phyloP scores from a whole-genome alignment of 2,797 vertebrate species.

The Echiichthys vipera region DNA sequence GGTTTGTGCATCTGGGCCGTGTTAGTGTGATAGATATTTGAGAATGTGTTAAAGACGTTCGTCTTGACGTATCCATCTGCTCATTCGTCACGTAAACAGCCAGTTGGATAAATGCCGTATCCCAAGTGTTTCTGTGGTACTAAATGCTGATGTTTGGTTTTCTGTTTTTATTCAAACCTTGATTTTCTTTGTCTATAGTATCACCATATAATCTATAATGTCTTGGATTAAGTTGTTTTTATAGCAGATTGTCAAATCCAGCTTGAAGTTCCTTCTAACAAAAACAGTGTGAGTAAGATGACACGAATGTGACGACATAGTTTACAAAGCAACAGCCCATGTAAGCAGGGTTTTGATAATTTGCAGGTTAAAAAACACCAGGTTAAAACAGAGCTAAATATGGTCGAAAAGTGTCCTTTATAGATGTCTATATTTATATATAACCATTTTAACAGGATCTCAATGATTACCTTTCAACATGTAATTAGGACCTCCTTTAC shows the following conservation, averaged over 20 bases:
- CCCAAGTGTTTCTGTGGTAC: background rate
- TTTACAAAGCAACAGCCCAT: background rate
- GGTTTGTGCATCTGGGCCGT: conserved; percentile 48
- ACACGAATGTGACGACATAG: background rate
- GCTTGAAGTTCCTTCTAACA: too few relatives aligned
- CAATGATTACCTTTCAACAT: background rate
- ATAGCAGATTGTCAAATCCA: too few relatives aligned
- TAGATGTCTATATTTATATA: background rate
- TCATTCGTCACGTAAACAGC: conserved; percentile 35
- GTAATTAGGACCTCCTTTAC: background rate
- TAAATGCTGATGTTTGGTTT: conserved; percentile 3
- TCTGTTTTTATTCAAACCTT: background rate
- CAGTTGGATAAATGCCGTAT: background rate
- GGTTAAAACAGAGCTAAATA: conserved; percentile 2
- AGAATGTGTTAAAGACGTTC: conserved; percentile 47
- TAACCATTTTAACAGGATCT: conserved; percentile 4
- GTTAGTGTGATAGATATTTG: conserved; percentile 46
- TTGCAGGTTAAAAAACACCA: conserved; percentile 19
- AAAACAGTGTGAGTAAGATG: background rate
- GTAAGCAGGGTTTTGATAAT: conserved; percentile 24
- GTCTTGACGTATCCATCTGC: conserved; percentile 38
- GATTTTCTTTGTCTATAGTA: background rate
- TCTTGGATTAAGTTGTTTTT: background rate
- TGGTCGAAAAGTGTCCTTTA: conserved; percentile 3
- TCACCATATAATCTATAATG: background rate